Base-by-base conservation (phyloP, 1,140 invertebrate genomes). In the Homarus americanus region DNA sequence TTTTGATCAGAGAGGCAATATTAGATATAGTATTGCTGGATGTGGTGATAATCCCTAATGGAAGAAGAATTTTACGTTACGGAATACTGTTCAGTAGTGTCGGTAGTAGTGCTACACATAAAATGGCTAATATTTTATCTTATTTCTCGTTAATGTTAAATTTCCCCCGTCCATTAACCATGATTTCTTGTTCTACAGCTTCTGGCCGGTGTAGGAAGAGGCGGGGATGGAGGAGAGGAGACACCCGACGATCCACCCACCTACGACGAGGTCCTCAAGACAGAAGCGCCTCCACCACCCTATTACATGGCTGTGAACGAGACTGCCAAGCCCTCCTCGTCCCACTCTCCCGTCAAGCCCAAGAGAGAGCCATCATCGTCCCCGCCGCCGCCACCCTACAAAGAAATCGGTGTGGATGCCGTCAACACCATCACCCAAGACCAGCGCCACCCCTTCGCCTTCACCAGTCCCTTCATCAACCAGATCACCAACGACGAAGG, bases 211-310 rank as follows among this genome's bases (percentile, higher is more conserved):
- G 20, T 15, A 10, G 36, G 4, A 10, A 58, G 36, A n/a, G 20
- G 32, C 7, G 79, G 12, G 10, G 79, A 20, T 3, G 79, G 20
- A 10, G 5, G 44, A 15, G 79, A 82, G 24, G 53, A 58, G 24
- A 20, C 53, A 1, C 12, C 17, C 36, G 82, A 84, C 28, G 66
- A 41, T 17, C 83, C 83, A 1, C 83, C 83, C 2, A 34, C 83
- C 44, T 85, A 85, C 34, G 83, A 85, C 1, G 83, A 85, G 20
- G 83, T 85, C 7, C 49, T 85, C 83, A 85, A 85, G 69, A 76
- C 83, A 7, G 83, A 85, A 40, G 83, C 83, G n/a, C 83, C 83
- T 28, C 83, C 83, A 7, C 83, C 83, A 32, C 38, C 83, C 0
- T 85, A 85, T 44, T 85, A 75, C 83, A 75, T 53, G 28, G 83